Evolutionary conservation across 2,888 invertebrate species (phyloP).

Genomic region (Nephrocerus scutellatus): DNA sequence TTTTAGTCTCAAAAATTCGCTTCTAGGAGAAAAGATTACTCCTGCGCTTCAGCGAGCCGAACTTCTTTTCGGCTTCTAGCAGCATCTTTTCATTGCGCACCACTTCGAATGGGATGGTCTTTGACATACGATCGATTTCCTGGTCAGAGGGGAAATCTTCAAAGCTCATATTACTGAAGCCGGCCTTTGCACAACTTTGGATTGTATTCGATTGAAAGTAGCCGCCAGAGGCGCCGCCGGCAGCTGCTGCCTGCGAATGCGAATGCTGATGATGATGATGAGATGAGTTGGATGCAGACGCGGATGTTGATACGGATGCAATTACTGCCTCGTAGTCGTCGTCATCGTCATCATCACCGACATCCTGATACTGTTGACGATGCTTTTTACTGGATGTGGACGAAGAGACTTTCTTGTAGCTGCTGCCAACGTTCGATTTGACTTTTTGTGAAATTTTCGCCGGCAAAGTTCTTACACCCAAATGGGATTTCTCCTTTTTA

Average conservation of each 20-base stretch:
- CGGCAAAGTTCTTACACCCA: constrained; percentile 43
- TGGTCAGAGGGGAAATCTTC: constrained; percentile 67
- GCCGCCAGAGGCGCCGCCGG: constrained; percentile 17
- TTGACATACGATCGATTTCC: constrained; percentile 45
- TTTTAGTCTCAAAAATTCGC: constrained; percentile 30
- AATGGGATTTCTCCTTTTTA: constrained; percentile 44
- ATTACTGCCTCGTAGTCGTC: constrained; percentile 24
- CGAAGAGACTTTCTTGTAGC: constrained; percentile 42
- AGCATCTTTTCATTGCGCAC: constrained; percentile 51
- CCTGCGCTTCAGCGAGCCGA: constrained; percentile 49
- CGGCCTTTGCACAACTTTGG: constrained; percentile 49
- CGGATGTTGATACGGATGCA: constrained; percentile 8
- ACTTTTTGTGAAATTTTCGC: constrained; percentile 46
- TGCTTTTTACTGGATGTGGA: constrained; percentile 38
- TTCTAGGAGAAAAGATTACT: constrained; percentile 53
- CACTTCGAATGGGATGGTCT: constrained; percentile 59
- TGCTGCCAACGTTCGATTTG: constrained; percentile 35
- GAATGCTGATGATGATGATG: constrained; percentile 9
- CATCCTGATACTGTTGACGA: constrained; percentile 36
- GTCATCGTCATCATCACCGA: constrained; percentile 23
- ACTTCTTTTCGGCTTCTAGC: constrained; percentile 50
- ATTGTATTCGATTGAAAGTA: constrained; percentile 46
- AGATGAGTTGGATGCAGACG: constrained; percentile 1
- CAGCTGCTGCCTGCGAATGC: constrained; percentile 1
- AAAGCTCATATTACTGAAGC: constrained; percentile 69